Conservation (phyloP, 2,113 vertebrate species). For the Silurus meridionalis region DNA sequence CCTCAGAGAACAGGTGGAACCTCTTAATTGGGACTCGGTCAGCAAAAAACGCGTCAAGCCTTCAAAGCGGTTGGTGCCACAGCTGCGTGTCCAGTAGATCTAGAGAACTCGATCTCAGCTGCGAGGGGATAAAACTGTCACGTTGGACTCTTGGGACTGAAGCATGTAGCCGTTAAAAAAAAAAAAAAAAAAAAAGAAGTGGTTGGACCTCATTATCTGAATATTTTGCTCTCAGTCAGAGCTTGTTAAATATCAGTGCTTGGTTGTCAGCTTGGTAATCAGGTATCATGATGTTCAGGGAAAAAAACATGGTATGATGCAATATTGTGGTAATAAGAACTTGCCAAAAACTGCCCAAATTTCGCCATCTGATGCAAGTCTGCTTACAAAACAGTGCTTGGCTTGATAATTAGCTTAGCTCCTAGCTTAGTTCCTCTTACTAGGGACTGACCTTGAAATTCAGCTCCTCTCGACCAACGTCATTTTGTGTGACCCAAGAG, state of each 20-base stretch:
- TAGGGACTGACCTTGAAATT: background rate
- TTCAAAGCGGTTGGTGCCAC: constrained; percentile 51
- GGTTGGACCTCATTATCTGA: constrained; percentile 41
- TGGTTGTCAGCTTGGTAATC: constrained; percentile 14
- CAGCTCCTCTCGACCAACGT: background rate
- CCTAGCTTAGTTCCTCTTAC: background rate
- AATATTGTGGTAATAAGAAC: constrained; percentile 21
- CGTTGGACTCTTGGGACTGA: constrained; percentile 23
- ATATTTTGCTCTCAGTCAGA: background rate
- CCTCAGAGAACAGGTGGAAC: constrained; percentile 61
- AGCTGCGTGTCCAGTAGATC: constrained; percentile 46
- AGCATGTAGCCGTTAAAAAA: background rate
- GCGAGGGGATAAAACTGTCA: constrained; percentile 19
- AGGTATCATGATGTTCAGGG: background rate
- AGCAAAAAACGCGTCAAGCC: constrained; percentile 40
- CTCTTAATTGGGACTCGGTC: constrained; percentile 66
- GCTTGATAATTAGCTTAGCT: background rate
- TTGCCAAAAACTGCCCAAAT: background rate
- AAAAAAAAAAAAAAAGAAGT: background rate
- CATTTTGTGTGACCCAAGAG: background rate
- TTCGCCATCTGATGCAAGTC: constrained; percentile 20
- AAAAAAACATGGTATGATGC: constrained; percentile 8
- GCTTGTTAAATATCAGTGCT: constrained; percentile 1
- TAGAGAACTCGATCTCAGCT: background rate
- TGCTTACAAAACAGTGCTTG: background rate